Percentiles rank a stretch among this genome's conserved stretches.
These are phyloP conservation scores for Drosophila murphyi DNA, from an alignment of 1,140 invertebrate species.

Conservation along the genomic window DNA sequence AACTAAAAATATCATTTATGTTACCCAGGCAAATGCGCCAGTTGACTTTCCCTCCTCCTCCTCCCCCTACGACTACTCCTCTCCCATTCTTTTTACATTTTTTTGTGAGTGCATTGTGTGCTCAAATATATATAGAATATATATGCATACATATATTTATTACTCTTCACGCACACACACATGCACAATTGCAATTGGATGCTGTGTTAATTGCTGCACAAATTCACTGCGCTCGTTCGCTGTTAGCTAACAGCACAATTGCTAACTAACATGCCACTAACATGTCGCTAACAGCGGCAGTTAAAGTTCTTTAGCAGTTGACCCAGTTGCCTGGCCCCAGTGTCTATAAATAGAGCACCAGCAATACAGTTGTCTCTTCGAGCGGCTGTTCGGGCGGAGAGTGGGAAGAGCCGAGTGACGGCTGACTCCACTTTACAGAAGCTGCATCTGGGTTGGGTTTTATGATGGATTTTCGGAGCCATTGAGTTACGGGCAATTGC, in stretches of 20 bases:
- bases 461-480: conserved; percentile 37
- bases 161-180: conserved; percentile 16
- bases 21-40: conserved; percentile 65
- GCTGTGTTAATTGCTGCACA: conserved; percentile 57
- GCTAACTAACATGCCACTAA: conserved; percentile 30
- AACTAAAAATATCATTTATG: conserved; percentile 82
- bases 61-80: background rate
- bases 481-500: conserved; percentile 14
- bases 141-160: conserved; percentile 27
- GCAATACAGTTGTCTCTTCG: conserved; percentile 19
- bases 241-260: conserved; percentile 12
- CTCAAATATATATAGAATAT: conserved; percentile 22
- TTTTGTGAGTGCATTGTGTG: conserved; percentile 46
- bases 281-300: conserved; percentile 33
- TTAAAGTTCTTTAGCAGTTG: conserved; percentile 46
- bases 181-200: conserved; percentile 34
- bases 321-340: conserved; percentile 62
- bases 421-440: conserved; percentile 25
- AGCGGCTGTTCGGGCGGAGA: background rate
- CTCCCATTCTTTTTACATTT: conserved; percentile 19
- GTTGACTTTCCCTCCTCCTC: conserved; percentile 70
- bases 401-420: background rate
- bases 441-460: conserved; percentile 20
- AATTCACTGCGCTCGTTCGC: conserved; percentile 23
- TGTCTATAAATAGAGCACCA: conserved; percentile 65